Evolutionary conservation across 2,113 vertebrate genomes (phyloP).

Genomic region (Gambusia holbrooki): DNA sequence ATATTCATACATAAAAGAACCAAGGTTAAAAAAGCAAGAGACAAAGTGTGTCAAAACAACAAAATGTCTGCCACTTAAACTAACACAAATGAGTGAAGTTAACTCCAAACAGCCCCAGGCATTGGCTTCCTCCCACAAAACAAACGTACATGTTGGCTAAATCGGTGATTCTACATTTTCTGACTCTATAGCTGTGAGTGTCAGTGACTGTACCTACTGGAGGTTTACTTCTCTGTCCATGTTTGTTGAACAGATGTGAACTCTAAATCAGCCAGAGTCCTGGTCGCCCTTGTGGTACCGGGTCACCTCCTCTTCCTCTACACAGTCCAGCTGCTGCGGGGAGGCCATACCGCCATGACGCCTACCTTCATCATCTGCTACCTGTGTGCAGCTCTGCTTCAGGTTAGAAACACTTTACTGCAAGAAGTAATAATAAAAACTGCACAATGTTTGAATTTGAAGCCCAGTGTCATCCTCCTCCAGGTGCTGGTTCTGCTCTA

Average conservation of each 20-base stretch:
- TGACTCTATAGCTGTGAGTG: background rate
- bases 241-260: slow-evolving; percentile 82
- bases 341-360: slow-evolving; percentile 79
- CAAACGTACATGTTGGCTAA: background rate
- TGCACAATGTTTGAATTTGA: background rate
- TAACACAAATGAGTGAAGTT: too few species aligned
- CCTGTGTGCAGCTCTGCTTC: slow-evolving; percentile 85
- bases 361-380: slow-evolving; percentile 85
- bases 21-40: too few species aligned
- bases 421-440: background rate
- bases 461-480: background rate
- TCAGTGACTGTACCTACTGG: background rate
- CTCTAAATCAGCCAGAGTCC: slow-evolving; percentile 88
- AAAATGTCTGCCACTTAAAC: too few species aligned
- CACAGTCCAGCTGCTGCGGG: slow-evolving; percentile 85
- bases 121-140: background rate
- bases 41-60: too few species aligned
- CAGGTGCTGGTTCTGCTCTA: slow-evolving; percentile 90
- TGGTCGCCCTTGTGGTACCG: slow-evolving; percentile 87
- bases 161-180: too few species aligned
- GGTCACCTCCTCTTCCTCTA: slow-evolving; percentile 91
- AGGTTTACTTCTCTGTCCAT: background rate
- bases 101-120: too few species aligned
- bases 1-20: too few species aligned
- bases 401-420: slow-evolving; percentile 76